Evolutionary conservation across 2,113 vertebrate species (phyloP).

Genomic region (Dromiciops gliroides): DNA sequence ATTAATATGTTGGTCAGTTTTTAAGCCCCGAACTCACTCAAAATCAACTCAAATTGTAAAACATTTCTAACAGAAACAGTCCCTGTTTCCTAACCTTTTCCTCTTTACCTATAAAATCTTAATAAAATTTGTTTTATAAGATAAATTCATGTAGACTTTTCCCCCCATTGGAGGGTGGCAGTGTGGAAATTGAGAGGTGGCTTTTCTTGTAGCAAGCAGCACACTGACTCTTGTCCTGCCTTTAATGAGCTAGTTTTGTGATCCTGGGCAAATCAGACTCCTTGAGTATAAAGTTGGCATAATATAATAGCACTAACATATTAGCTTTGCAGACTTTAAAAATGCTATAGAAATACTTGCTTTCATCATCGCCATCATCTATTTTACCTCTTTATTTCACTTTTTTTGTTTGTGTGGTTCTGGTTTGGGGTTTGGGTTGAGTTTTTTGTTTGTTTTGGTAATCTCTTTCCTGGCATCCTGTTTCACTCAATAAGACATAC

Average conservation of each 20-base stretch:
- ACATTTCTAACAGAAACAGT: not conserved
- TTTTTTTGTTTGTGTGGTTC: too few relatives aligned
- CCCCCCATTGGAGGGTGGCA: not conserved
- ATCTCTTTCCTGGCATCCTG: not conserved
- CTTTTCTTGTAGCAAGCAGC: not conserved
- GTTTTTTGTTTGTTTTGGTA: not conserved
- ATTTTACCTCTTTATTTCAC: not conserved
- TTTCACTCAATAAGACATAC: not conserved
- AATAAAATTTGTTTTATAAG: not conserved
- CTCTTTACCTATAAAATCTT: not conserved
- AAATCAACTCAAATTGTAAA: not conserved
- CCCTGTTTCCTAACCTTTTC: constrained; percentile 18
- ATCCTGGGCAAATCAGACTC: not conserved
- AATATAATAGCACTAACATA: not conserved
- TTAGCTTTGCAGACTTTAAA: not conserved
- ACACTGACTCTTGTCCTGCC: not conserved
- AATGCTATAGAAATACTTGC: not conserved
- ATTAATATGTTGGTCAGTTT: not conserved
- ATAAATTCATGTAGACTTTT: not conserved
- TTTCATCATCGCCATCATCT: not conserved
- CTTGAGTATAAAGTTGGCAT: not conserved
- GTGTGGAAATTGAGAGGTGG: not conserved
- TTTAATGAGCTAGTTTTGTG: not conserved
- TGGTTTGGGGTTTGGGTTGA: too few relatives aligned
- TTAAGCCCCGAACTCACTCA: not conserved